Base-by-base conservation (phyloP, 2,888 invertebrate genomes). In the Coelogynopora nodosa region DNA sequence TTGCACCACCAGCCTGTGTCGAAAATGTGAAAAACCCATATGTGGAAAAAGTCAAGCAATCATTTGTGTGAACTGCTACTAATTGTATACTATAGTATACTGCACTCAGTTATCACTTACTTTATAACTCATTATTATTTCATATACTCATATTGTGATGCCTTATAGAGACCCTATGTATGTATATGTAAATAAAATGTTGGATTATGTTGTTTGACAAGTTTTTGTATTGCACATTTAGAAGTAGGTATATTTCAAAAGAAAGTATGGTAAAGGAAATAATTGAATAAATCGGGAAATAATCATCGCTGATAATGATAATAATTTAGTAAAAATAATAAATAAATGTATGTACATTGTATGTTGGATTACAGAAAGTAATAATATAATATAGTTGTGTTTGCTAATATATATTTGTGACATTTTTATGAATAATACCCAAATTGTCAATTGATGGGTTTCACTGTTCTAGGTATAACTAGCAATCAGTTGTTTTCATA, bases 391-490 rank as follows among this genome's bases (percentile, higher is more conserved):
- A 49, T 49, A 10, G 49, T 49, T 18, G 49, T 5, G 49, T 49
- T 49, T 49, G 49, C 5, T 49, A 49, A 49, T 49, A 49, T 49
- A 18, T 18, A 49, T 49, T 49, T 49, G 49, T 18, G 18, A 49
- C 18, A 49, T 5, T 49, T 49, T 49, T 49, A 49, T 49, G 49
- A 49, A 5, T 49, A 18, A 5, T 18, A 49, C 18, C 5, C 49
- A 74, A 74, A 74, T 74, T 23, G 74, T 74, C 74, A 74, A 74
- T 74, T 74, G 74, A 74, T 23, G 74, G 23, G 49, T 49, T 49
- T 23, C 5, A 26, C 2, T 74, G 2, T 74, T 74, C 74, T 74
- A 23, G 27, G 74, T 26, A 74, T 74, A 74, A 74, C 49, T 49
- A 49, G 18, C 49, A 49, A 49, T 49, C 5, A 49, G 5, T 49